Percentiles rank a stretch among this genome's conserved stretches.
These are phyloP conservation scores for Macaria liturata DNA, from an alignment of 2,888 invertebrate genomes.

Conservation along the genomic window DNA sequence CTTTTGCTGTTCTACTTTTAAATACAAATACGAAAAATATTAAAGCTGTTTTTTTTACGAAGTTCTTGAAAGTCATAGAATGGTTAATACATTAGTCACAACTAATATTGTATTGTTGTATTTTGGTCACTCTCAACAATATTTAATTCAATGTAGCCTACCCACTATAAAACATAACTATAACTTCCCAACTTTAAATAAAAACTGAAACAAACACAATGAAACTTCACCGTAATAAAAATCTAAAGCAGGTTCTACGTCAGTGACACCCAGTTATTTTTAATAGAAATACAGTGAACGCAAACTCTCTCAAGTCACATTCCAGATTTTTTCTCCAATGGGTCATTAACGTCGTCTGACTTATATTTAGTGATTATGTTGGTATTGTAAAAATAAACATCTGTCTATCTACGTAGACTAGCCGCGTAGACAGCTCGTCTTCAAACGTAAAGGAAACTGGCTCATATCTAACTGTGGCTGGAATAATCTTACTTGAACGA, in stretches of 20 bases:
- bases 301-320: conserved; percentile 7
- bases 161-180: too few species aligned
- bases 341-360: conserved; percentile 12
- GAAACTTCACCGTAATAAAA: conserved; percentile 12
- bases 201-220: conserved; percentile 13
- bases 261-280: conserved; percentile 18
- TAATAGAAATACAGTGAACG: conserved; percentile 11
- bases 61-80: too few species aligned
- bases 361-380: conserved; percentile 21
- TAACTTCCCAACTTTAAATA: background rate
- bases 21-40: too few species aligned
- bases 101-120: too few species aligned
- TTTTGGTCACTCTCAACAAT: too few species aligned
- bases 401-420: background rate
- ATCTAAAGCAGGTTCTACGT: conserved; percentile 25
- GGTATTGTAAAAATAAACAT: conserved; percentile 11
- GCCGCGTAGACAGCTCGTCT: conserved; percentile 1
- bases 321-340: conserved; percentile 15
- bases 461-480: too few species aligned
- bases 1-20: too few species aligned
- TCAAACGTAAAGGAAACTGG: conserved; percentile 1
- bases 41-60: too few species aligned
- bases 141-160: too few species aligned
- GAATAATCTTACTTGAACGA: too few species aligned
- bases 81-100: too few species aligned